A percentile compares a stretch with the other conserved stretches of the same genome.
Conservation (phyloP, 2,888 invertebrate genomes). For the Pseudanteris insignis region DNA sequence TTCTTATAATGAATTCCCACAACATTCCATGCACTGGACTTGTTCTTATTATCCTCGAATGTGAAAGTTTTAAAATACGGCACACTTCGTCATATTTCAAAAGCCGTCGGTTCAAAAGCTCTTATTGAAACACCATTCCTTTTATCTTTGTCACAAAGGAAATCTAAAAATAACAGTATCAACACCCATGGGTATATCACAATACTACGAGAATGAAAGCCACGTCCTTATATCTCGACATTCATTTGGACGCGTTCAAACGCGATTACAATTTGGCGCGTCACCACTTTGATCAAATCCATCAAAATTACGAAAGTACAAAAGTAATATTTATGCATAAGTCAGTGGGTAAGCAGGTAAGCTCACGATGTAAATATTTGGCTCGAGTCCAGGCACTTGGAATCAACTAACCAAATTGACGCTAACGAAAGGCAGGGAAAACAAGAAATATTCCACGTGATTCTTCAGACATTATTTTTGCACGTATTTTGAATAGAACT, state of each 20-base stretch:
- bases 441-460: background rate
- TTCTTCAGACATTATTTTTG: background rate
- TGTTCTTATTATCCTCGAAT: constrained; percentile 38
- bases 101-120: constrained; percentile 25
- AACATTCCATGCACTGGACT: constrained; percentile 24
- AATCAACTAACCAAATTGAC: constrained; percentile 45
- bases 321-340: constrained; percentile 17
- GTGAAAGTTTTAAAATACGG: constrained; percentile 38
- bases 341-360: constrained; percentile 9
- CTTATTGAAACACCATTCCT: constrained; percentile 31
- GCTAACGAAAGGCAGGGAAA: constrained; percentile 28
- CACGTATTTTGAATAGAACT: too few relatives aligned
- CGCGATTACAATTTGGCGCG: constrained; percentile 12
- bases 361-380: constrained; percentile 40
- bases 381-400: constrained; percentile 30
- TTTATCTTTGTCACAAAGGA: constrained; percentile 39
- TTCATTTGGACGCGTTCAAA: background rate
- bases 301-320: constrained; percentile 22
- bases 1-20: constrained; percentile 36
- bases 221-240: constrained; percentile 9
- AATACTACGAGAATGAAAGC: constrained; percentile 14
- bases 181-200: constrained; percentile 30
- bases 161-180: constrained; percentile 37
- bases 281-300: constrained; percentile 18
- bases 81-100: constrained; percentile 26